A percentile compares a stretch with the other conserved stretches of the same genome.
Conservation (phyloP, 30 jellyfish, hydroid and myxozoan genomes). For the Pelagia noctiluca region DNA sequence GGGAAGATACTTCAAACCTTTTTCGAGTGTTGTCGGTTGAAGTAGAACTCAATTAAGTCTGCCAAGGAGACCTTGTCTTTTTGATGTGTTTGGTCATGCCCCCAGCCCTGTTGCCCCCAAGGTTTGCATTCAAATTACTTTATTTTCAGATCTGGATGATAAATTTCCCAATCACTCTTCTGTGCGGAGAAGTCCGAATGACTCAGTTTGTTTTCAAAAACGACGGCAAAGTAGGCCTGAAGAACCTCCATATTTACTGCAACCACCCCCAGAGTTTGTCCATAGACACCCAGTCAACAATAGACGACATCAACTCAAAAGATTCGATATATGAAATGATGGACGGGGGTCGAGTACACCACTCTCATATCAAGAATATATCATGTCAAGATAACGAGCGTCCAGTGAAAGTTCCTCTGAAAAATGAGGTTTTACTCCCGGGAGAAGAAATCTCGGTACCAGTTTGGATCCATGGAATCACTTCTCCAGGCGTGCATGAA, state of each 20-base stretch:
- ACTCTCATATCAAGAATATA: constrained; percentile 39
- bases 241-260: constrained; percentile 77
- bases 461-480: constrained; percentile 73
- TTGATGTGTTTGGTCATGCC: too few relatives aligned
- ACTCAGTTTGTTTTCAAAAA: constrained; percentile 73
- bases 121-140: not conserved
- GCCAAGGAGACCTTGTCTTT: too few relatives aligned
- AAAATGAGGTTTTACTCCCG: constrained; percentile 59
- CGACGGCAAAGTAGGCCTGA: constrained; percentile 69
- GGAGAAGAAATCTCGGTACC: constrained; percentile 77
- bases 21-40: too few relatives aligned
- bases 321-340: constrained; percentile 48
- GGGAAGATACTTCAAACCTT: too few relatives aligned
- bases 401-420: constrained; percentile 72
- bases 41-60: too few relatives aligned
- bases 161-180: constrained; percentile 85
- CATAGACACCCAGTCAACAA: constrained; percentile 45
- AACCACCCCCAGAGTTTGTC: constrained; percentile 69
- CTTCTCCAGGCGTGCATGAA: constrained; percentile 92
- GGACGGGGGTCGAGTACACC: constrained; percentile 43
- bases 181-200: constrained; percentile 89
- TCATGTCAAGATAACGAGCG: not conserved
- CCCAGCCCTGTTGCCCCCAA: not conserved
- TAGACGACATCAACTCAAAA: constrained; percentile 31
- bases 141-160: constrained; percentile 76